A percentile compares a stretch with the other conserved stretches of the same genome.
Evolutionary conservation across 2,113 vertebrate genomes (phyloP).

Genomic region (Cottus gobio): DNA sequence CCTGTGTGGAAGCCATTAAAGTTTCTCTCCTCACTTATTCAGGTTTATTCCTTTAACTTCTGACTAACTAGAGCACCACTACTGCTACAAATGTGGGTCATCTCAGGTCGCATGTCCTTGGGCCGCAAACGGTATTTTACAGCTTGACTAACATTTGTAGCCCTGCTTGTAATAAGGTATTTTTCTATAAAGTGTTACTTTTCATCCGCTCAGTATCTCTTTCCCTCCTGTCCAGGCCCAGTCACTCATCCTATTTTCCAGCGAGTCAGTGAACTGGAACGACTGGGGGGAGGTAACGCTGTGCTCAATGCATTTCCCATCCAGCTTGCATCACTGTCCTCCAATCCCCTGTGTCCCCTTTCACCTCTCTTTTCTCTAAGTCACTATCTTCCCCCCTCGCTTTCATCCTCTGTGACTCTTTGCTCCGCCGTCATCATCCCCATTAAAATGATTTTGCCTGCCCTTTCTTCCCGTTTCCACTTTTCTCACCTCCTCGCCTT

Average conservation of each 20-base stretch:
- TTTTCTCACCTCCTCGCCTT: background rate
- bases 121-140: background rate
- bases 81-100: background rate
- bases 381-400: conserved; percentile 8
- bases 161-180: background rate
- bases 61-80: background rate
- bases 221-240: conserved; percentile 10
- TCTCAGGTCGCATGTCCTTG: background rate
- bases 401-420: background rate
- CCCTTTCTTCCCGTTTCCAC: background rate
- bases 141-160: background rate
- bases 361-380: conserved; percentile 26
- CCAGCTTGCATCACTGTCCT: conserved; percentile 28
- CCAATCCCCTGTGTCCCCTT: conserved; percentile 28
- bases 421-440: conserved; percentile 2
- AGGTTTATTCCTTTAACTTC: background rate
- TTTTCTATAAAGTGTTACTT: conserved; percentile 2
- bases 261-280: conserved; percentile 54
- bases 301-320: conserved; percentile 44
- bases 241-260: conserved; percentile 48
- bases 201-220: conserved; percentile 16
- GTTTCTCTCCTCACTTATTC: background rate
- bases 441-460: background rate
- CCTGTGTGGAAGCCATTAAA: background rate
- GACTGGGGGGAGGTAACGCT: conserved; percentile 27